Base-by-base conservation (phyloP, 1,140 invertebrate species). In the Neodiprion lecontei region DNA sequence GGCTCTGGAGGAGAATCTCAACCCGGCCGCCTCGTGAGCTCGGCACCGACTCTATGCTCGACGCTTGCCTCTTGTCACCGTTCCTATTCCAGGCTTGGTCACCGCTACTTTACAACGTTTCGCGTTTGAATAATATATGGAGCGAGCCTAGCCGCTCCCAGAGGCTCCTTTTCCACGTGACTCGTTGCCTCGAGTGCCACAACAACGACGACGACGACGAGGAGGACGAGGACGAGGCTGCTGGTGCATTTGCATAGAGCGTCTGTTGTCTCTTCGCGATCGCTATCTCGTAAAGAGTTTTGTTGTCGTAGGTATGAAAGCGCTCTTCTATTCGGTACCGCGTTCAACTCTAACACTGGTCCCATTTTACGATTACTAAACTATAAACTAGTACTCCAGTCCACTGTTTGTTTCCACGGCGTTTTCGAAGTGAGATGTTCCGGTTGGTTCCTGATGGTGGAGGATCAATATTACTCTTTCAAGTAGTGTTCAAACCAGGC, bases 81-180 rank as follows among this genome's bases (percentile, higher is more conserved):
- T 61, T 61, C 11, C 53, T 8, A 61, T 61, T 61, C 28, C 28
- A 40, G 53, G 53, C n/a, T n/a, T 61, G 53, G 53, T 61, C 53
- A n/a, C 53, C 53, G 53, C 53, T 61, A 61, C 53, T 61, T 61
- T 61, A 61, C 53, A 61, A 61, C 53, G 53, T 61, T 61, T 61
- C n/a, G 53, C 53, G 53, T 61, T 61, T 61, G 53, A 61, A 61
- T 61, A 61, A 61, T 61, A 61, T 61, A 61, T 61, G 53, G n/a
- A 61, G n/a, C 53, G 11, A 11, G 53, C 53, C 53, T 61, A 61
- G 53, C n/a, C 53, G 53, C 53, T 61, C 53, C 53, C n/a, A 61
- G 53, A 11, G n/a, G 53, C 8, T 61, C n/a, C 53, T 61, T n/a
- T 1, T 61, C 53, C 53, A 61, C 53, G 53, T 61, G 53, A 61